Evolutionary conservation across 37 sponge, comb jelly and placozoan genomes (phyloP), one percentile per base, ranked within the genome.

Genomic region (Amphimedon queenslandica): DNA sequence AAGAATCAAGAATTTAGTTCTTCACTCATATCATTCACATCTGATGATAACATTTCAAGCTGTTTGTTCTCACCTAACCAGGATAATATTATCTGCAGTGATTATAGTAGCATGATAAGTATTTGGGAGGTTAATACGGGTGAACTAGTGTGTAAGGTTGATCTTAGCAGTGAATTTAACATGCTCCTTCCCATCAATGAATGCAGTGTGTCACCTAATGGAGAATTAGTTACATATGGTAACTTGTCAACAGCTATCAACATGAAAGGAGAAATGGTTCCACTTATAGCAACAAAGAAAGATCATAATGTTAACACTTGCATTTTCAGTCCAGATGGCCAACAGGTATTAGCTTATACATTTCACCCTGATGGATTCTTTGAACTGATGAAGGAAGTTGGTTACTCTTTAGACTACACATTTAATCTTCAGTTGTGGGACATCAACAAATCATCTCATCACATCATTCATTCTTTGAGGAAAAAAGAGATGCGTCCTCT

Each of bases 261-360:
- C 29, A 23, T 71, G 4, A 55, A 70, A 38, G 80, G 72, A 4
- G 34, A 41, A 24, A 37, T 24, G 33, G 43, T 71, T 0, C 63
- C 72, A 18, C 64, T 79, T 13, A 27, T 79, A 20, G 51, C 8
- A 47, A n/a, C n/a, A n/a, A n/a, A n/a, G n/a, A n/a, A n/a, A n/a
- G n/a, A n/a, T n/a, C n/a, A n/a, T n/a, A 47, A 47, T 47, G 51
- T 47, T 18, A 55, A 63, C 1, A 42, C 6, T 0, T 79, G 64
- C 40, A 1, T 71, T n/a, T 79, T 79, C 64, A 79, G 80, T 39
- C 64, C 72, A 8, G 36, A 70, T 63, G 72, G 64, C 1, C 24
- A 70, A 25, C 31, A 39, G 10, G 23, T 79, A n/a, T 29, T 79
- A 24, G 70, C 72, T 3, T 79, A 53, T 42, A 63, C 25, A 41